Percentiles rank a stretch among this genome's conserved stretches.
Conservation (phyloP, 2,113 vertebrate species). For the Syrrhaptes paradoxus region DNA sequence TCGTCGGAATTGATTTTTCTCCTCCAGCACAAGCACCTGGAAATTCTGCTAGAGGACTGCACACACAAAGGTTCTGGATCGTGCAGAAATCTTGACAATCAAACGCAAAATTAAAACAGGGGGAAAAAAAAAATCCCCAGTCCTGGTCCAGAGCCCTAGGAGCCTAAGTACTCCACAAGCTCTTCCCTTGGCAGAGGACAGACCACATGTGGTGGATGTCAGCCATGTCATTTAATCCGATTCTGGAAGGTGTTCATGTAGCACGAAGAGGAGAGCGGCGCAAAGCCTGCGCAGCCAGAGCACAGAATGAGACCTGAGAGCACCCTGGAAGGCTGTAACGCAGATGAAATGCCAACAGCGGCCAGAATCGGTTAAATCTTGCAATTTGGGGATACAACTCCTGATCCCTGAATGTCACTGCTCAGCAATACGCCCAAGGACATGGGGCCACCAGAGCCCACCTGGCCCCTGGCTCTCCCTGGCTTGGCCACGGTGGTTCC, state of each 20-base stretch:
- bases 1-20: neutral
- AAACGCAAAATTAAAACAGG: neutral
- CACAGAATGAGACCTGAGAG: neutral
- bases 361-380: neutral
- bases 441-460: accelerated
- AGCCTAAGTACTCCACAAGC: neutral
- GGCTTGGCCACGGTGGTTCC: neutral
- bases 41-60: neutral
- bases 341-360: neutral
- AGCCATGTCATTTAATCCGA: neutral
- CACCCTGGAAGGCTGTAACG: neutral
- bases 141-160: neutral
- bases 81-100: neutral
- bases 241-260: neutral
- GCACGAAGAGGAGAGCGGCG: neutral
- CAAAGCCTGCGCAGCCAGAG: neutral
- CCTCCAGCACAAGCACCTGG: neutral
- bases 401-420: accelerated
- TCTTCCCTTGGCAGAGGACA: neutral
- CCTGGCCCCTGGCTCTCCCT: neutral
- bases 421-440: neutral
- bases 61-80: neutral
- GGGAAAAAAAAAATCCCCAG: too few relatives aligned
- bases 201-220: neutral
- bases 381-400: neutral